Conservation (phyloP, 1,140 invertebrate genomes). For the Oryctes rhinoceros region DNA sequence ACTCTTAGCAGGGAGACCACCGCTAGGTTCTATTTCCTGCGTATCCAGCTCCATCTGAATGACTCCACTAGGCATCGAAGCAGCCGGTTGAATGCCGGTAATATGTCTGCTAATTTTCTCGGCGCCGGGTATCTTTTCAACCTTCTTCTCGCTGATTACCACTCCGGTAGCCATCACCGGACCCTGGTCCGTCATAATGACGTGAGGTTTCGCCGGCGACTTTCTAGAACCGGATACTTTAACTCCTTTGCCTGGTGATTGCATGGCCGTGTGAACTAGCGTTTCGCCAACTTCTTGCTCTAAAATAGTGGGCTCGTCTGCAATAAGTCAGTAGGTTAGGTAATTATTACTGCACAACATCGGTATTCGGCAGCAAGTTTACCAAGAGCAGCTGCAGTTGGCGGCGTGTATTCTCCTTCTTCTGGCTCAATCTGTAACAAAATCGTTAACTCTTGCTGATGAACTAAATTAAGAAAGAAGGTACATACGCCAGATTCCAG, state of each 20-base stretch:
- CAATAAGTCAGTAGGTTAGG: neutral
- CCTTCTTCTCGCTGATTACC: slow-evolving; percentile 40
- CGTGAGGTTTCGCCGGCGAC: neutral
- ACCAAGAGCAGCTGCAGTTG: neutral
- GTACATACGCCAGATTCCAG: neutral
- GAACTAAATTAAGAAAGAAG: too few species aligned
- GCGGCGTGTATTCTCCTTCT: neutral
- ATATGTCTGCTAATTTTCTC: slow-evolving; percentile 44
- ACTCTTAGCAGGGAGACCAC: neutral
- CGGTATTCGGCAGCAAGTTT: neutral
- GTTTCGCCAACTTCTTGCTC: slow-evolving; percentile 13
- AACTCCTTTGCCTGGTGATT: slow-evolving; percentile 16
- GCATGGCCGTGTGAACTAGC: neutral
- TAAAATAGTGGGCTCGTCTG: neutral
- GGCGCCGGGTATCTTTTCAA: slow-evolving; percentile 40
- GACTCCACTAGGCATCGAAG: neutral
- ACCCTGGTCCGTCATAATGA: slow-evolving; percentile 41
- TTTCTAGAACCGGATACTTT: neutral
- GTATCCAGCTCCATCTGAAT: slow-evolving; percentile 23
- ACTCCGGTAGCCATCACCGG: slow-evolving; percentile 30
- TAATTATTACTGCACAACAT: too few species aligned
- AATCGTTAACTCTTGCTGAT: neutral
- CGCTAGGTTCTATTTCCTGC: slow-evolving; percentile 29
- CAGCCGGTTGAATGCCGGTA: slow-evolving; percentile 30
- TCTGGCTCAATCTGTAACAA: neutral